Percentiles rank a stretch among this genome's conserved stretches.
Conservation (phyloP, 2,888 invertebrate species). For the Helicoverpa assulta region DNA sequence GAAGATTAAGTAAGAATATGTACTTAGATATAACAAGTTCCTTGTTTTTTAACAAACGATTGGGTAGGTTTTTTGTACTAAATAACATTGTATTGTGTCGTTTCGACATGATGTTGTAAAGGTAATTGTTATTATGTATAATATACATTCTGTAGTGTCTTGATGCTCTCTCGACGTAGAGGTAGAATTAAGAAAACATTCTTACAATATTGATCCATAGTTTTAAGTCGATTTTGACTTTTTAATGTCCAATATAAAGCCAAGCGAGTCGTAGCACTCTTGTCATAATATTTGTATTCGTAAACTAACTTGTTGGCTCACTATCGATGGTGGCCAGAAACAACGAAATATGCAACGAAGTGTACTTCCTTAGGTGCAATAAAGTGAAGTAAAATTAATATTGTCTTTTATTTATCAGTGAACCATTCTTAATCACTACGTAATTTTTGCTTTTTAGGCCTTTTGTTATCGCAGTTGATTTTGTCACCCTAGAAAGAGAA, state of each 20-base stretch:
- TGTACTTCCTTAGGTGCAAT: conserved; percentile 90
- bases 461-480: too few species aligned
- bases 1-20: conserved; percentile 87
- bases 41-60: conserved; percentile 79
- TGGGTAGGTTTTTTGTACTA: conserved; percentile 78
- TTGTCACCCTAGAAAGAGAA: too few species aligned
- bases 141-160: conserved; percentile 68
- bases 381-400: conserved; percentile 81
- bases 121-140: conserved; percentile 69
- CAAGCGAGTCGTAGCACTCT: conserved; percentile 51
- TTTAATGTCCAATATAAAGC: conserved; percentile 55
- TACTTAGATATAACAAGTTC: conserved; percentile 89
- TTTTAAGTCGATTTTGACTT: conserved; percentile 59
- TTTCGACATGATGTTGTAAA: conserved; percentile 52
- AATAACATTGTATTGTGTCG: conserved; percentile 62
- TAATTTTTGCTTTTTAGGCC: too few species aligned
- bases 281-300: conserved; percentile 59
- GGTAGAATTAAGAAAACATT: conserved; percentile 54
- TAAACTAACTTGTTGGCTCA: conserved; percentile 66
- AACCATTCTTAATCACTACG: too few species aligned
- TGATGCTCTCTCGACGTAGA: conserved; percentile 60
- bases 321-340: conserved; percentile 69
- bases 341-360: conserved; percentile 86
- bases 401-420: conserved; percentile 64
- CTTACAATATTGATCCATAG: conserved; percentile 53